These are phyloP conservation scores for Drosophila fulvimacula DNA, from an alignment of 2,888 invertebrate genomes.

Conservation along the genomic window DNA sequence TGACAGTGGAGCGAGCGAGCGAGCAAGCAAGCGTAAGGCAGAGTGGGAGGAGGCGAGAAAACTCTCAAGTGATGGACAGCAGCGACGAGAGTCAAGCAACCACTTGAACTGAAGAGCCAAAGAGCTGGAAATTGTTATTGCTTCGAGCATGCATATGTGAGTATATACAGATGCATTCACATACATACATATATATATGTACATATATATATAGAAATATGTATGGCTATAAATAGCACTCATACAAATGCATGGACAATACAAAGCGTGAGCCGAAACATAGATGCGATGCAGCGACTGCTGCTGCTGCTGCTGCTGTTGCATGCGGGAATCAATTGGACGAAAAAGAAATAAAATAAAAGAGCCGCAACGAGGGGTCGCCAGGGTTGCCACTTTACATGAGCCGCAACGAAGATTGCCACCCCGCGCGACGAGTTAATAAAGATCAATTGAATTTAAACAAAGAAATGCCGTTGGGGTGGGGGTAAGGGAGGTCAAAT, in stretches of 20 bases:
- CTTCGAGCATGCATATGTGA: constrained; percentile 12
- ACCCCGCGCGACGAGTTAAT: constrained; percentile 56
- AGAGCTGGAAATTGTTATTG: constrained; percentile 38
- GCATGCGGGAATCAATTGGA: constrained; percentile 66
- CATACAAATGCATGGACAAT: constrained; percentile 15
- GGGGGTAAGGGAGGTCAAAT: constrained; percentile 49
- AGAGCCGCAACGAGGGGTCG: constrained; percentile 45
- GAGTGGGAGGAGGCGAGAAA: constrained; percentile 49
- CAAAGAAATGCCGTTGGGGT: constrained; percentile 54
- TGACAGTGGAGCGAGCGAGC: constrained; percentile 25
- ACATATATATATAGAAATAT: constrained; percentile 5
- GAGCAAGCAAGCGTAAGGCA: too few species aligned
- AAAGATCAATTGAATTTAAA: constrained; percentile 81
- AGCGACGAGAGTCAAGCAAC: constrained; percentile 65
- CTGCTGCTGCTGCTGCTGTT: background rate
- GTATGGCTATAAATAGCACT: constrained; percentile 37
- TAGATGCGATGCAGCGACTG: constrained; percentile 12
- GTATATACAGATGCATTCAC: constrained; percentile 1
- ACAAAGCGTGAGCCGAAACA: constrained; percentile 12
- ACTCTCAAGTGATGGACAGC: constrained; percentile 67
- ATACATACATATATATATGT: background rate
- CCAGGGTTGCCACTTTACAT: constrained; percentile 52
- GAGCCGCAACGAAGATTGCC: constrained; percentile 34
- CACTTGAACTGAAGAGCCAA: constrained; percentile 65
- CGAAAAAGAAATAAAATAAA: constrained; percentile 27